phyloP scores from a whole-genome alignment of 2,113 vertebrate genomes.

The Dolichotis patagonum region DNA sequence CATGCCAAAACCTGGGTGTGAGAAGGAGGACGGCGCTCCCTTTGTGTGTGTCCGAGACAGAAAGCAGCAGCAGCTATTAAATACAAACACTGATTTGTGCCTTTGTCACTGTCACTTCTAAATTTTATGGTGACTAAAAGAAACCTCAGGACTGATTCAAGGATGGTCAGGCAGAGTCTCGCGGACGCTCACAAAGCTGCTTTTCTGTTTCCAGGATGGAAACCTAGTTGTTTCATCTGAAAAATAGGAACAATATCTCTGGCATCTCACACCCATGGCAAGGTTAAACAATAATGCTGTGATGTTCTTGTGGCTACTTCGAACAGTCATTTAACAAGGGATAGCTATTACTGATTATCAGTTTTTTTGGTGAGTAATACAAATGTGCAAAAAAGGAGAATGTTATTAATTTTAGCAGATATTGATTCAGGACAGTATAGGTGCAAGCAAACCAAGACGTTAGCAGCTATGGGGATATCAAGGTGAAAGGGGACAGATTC shows the following conservation, averaged over 20 bases:
- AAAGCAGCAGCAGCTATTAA: not conserved
- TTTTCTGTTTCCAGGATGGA: not conserved
- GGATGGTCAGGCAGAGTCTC: not conserved
- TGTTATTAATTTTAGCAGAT: not conserved
- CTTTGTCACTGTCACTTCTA: not conserved
- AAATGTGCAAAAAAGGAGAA: not conserved
- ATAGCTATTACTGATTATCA: not conserved
- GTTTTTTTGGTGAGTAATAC: not conserved
- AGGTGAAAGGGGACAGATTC: not conserved
- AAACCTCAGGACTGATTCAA: not conserved
- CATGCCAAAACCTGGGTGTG: not conserved
- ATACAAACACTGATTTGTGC: not conserved
- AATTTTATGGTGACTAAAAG: slow-evolving; percentile 19
- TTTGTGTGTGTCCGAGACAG: not conserved
- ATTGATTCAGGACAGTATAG: not conserved
- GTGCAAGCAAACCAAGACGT: not conserved
- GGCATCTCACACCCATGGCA: not conserved
- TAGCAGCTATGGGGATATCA: not conserved
- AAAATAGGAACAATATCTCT: not conserved
- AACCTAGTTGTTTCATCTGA: not conserved
- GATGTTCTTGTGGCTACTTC: not conserved
- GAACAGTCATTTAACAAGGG: not conserved
- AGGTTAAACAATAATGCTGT: not conserved
- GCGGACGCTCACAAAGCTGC: not conserved
- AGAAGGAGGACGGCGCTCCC: not conserved